A percentile compares a stretch with the other conserved stretches of the same genome.
Evolutionary conservation across 2,888 invertebrate species (phyloP).

Genomic region (Teinopalpus imperialis): DNA sequence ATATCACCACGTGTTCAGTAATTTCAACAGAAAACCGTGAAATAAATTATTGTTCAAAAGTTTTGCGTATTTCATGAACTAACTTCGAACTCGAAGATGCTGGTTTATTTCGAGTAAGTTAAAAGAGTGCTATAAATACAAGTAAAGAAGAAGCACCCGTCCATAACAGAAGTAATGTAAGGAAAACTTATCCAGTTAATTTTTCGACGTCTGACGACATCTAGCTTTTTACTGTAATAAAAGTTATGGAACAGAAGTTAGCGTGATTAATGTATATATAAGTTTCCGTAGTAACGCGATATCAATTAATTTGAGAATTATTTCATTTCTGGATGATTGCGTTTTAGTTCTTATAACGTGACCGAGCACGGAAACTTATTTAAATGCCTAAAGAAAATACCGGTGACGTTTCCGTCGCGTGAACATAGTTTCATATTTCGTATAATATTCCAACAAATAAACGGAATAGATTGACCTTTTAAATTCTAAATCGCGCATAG

Average conservation of each 20-base stretch:
- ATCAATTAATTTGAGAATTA: conserved; percentile 12
- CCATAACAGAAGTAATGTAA: conserved; percentile 47
- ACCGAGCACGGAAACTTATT: conserved; percentile 10
- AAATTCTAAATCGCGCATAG: background rate
- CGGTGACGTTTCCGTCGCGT: background rate
- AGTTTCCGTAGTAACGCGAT: background rate
- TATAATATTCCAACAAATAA: background rate
- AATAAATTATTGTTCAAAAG: background rate
- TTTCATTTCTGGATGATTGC: conserved; percentile 6
- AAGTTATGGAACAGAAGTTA: conserved; percentile 1
- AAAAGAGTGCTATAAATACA: conserved; percentile 39
- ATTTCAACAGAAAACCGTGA: too few relatives aligned
- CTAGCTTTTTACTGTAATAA: conserved; percentile 36
- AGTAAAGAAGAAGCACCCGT: conserved; percentile 37
- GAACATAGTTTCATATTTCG: background rate
- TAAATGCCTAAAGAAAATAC: background rate
- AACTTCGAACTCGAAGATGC: conserved; percentile 4
- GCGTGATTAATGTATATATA: background rate
- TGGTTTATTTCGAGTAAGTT: conserved; percentile 37
- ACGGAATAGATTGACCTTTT: background rate
- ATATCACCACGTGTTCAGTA: too few relatives aligned
- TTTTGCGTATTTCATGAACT: background rate
- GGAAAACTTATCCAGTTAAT: conserved; percentile 62
- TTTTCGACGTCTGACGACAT: conserved; percentile 41
- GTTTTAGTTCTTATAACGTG: conserved; percentile 13